phyloP scores from a whole-genome alignment of 2,888 invertebrate species.

The Sarcophaga subvicina region DNA sequence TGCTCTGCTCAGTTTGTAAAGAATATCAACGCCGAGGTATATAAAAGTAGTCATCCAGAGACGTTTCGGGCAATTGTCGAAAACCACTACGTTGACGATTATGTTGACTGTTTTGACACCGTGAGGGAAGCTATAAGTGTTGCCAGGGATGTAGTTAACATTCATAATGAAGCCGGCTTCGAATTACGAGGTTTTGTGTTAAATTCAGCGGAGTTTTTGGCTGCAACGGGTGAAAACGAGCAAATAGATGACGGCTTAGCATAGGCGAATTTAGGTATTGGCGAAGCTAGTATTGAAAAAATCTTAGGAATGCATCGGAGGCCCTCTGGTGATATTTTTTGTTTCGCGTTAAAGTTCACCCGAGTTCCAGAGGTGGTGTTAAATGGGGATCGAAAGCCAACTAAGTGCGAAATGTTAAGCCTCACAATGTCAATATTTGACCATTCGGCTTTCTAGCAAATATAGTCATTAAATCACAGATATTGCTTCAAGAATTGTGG shows the following conservation, averaged over 20 bases:
- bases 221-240: conserved; percentile 11
- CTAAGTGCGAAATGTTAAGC: conserved; percentile 37
- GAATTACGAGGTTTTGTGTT: conserved; percentile 60
- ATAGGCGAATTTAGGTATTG: conserved; percentile 26
- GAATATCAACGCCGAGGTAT: conserved; percentile 57
- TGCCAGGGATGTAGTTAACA: conserved; percentile 48
- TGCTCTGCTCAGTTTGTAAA: conserved; percentile 56
- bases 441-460: conserved; percentile 46
- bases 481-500: conserved; percentile 63
- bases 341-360: conserved; percentile 28
- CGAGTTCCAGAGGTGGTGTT: conserved; percentile 24
- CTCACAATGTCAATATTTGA: conserved; percentile 45
- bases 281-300: conserved; percentile 7
- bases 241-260: background rate
- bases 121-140: conserved; percentile 56
- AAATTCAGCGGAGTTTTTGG: conserved; percentile 49
- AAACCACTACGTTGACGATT: conserved; percentile 63
- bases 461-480: conserved; percentile 51
- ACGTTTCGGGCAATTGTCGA: conserved; percentile 59
- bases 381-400: conserved; percentile 31
- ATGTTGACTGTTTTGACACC: conserved; percentile 54
- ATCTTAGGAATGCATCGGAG: conserved; percentile 48
- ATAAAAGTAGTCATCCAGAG: conserved; percentile 29
- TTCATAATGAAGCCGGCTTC: conserved; percentile 63
- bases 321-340: conserved; percentile 33